These are phyloP conservation scores for Cossypha caffra DNA, from an alignment of 2,797 vertebrate genomes.

Conservation along the genomic window DNA sequence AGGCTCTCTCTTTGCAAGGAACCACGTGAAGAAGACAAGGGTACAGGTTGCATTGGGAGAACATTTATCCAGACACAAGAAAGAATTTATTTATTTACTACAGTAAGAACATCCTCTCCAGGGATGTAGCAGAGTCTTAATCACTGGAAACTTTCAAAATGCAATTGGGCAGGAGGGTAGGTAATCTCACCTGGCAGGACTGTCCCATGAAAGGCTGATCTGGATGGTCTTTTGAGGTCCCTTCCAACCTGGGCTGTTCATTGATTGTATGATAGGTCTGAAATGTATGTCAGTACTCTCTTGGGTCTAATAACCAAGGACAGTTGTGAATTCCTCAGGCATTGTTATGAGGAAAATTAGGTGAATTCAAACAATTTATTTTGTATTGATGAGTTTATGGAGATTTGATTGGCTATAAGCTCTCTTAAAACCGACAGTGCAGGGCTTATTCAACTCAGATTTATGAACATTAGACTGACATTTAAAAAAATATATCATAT, in stretches of 20 bases:
- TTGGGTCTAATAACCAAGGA: neutral
- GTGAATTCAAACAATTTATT: neutral
- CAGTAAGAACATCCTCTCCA: neutral
- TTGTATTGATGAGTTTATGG: neutral
- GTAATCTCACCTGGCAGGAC: neutral
- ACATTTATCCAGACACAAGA: neutral
- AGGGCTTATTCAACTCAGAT: neutral
- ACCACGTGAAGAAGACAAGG: neutral
- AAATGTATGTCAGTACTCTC: neutral
- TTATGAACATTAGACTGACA: neutral
- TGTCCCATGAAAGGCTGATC: neutral
- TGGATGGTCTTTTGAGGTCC: neutral
- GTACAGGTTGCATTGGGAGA: neutral
- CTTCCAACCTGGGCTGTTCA: neutral
- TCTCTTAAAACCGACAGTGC: neutral
- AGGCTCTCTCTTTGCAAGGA: neutral
- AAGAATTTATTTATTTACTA: neutral
- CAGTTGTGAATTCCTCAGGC: neutral
- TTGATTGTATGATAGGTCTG: neutral
- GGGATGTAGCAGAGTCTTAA: neutral
- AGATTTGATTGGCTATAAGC: neutral
- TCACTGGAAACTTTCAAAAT: neutral
- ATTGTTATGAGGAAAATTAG: neutral
- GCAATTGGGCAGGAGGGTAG: neutral
- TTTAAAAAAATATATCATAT: neutral